A percentile compares a stretch with the other conserved stretches of the same genome.
Evolutionary conservation across 2,797 vertebrate species (phyloP).

Genomic region (Tolypeutes matacus): DNA sequence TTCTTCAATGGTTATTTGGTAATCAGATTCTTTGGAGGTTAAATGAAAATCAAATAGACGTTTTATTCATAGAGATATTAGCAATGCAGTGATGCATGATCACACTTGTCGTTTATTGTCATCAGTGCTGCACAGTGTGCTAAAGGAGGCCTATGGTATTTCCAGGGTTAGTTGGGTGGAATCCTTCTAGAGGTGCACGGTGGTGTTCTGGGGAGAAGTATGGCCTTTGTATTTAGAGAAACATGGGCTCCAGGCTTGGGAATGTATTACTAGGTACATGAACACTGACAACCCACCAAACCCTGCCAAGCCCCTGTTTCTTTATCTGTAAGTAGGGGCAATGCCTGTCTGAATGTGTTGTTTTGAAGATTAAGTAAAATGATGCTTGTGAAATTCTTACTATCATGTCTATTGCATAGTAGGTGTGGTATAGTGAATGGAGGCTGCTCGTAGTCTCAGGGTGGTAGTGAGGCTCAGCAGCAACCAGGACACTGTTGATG

Average conservation of each 20-base stretch:
- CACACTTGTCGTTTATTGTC: slow-evolving; percentile 15
- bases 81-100: neutral
- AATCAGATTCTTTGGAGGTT: slow-evolving; percentile 79
- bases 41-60: slow-evolving; percentile 78
- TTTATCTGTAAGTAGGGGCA: neutral
- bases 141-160: neutral
- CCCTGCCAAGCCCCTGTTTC: neutral
- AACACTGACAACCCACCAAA: neutral
- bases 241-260: neutral
- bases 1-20: slow-evolving; percentile 81
- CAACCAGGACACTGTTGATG: neutral
- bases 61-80: slow-evolving; percentile 75
- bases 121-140: neutral
- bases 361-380: neutral
- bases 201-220: neutral
- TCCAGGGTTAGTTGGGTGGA: neutral
- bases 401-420: neutral
- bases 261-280: neutral
- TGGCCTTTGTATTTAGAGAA: neutral
- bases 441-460: neutral
- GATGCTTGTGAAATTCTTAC: neutral
- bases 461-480: neutral
- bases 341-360: neutral
- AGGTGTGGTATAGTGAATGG: neutral
- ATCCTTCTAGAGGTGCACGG: neutral